Base-by-base conservation (phyloP, 2,797 vertebrate genomes). In the Erpetoichthys calabaricus region DNA sequence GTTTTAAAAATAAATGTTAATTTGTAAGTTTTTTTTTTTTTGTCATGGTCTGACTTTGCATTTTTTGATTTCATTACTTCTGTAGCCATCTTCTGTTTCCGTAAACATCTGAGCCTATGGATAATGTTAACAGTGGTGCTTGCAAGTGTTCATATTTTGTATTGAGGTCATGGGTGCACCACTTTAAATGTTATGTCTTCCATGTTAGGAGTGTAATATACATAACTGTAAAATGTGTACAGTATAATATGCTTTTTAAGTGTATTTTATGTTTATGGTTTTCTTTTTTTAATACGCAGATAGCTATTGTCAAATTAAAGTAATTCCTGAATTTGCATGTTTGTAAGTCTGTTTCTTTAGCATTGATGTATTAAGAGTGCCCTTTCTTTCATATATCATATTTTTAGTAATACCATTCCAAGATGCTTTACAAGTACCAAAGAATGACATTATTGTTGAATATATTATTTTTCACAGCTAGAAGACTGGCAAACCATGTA, bases 191-290 rank as follows among this genome's bases (percentile, higher is more conserved):
- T 49, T 49, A 49, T 7, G 47, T 49, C 47, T 49, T 49, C 47
- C 3, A 7, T 49, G n/a, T 49, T 49, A 7, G n/a, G 47, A 49
- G 47, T 49, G 5, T 49, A 49, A 49, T 7, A 49, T 49, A 49
- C 47, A 49, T 49, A 49, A n/a, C n/a, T 49, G 47, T 49, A 49
- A 49, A 49, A 49, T 49, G 47, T 49, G 47, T 49, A 49, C 47
- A 3, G 5, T 49, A 49, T 49, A n/a, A 49, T 49, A n/a, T n/a
- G n/a, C n/a, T 7, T 49, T 7, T 7, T 49, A 49, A 3, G 5
- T 47, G 46, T 47, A 9, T 47, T 47, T 6, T 47, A 9, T 47
- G 46, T 47, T 47, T 47, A 6, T 47, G 5, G 5, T 47, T 47
- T 47, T 47, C 9, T 49, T 4, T 49, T 49, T 49, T 49, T 49